Evolutionary conservation across 2,888 invertebrate genomes (phyloP), one percentile per base, ranked within the genome.

Genomic region (Chrysomela aeneicollis): DNA sequence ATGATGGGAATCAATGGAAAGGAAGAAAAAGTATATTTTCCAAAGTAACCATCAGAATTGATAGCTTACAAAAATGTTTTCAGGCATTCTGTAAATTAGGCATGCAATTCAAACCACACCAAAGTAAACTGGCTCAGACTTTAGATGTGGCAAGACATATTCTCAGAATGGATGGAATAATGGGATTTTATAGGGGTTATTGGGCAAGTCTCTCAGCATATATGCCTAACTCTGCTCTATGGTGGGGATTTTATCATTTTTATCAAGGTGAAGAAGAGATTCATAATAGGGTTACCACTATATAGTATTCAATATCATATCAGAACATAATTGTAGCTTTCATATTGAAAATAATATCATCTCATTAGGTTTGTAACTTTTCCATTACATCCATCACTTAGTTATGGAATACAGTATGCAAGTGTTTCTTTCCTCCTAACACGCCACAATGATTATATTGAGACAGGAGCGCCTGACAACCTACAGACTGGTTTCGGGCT

Each of bases 151-250:
- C 92, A 0, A 86, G 84, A 59, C 88, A 92, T 61, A 92, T 98
- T 72, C 91, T 96, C 81, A 84, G 86, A 58, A 85, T 88, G 64
- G 94, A 97, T 82, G 97, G 98, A 0, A 79, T 94, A 1, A 80
- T 86, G 63, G 98, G 98, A 0, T 98, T 96, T 83, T 98, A 98
- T 82, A 85, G 97, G 64, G 98, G 98, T 0, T 98, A 97, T 80
- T 86, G 91, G 22, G 95, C 97, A 0, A 97, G 97, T 26, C 84
- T 98, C 10, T 91, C 93, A 73, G 92, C 96, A 0, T 98, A 96
- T 81, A 97, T 97, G 51, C 97, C 98, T 12, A 97, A 96, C 82
- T 96, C 95, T 17, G 97, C 97, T n/a, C 87, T 97, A 51, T 98
- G 98, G 97, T 98, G 98, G 98, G 92, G 90, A 18, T 91, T 97